These are phyloP conservation scores for Sycophila texana DNA, from an alignment of 2,888 invertebrate genomes.

Conservation along the genomic window DNA sequence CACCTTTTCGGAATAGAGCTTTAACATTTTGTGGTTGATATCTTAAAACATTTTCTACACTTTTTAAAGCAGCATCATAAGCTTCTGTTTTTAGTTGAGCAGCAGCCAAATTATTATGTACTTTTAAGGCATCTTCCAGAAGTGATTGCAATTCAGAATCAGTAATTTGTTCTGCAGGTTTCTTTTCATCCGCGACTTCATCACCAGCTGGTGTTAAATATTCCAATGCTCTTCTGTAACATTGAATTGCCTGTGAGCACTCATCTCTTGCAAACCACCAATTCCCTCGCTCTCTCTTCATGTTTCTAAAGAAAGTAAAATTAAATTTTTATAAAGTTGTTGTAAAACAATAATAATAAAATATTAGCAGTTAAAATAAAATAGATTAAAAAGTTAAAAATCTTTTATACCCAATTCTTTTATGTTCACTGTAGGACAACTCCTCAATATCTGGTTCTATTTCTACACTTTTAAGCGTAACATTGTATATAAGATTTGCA, in stretches of 20 bases:
- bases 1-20: conserved; percentile 91
- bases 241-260: conserved; percentile 87
- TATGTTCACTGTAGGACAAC: conserved; percentile 82
- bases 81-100: conserved; percentile 93
- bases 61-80: conserved; percentile 89
- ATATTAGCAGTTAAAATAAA: neutral
- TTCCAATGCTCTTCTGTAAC: conserved; percentile 90
- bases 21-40: conserved; percentile 93
- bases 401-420: conserved; percentile 83
- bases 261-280: conserved; percentile 93
- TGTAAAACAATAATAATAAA: neutral
- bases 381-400: neutral
- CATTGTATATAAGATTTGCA: conserved; percentile 82
- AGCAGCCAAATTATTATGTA: conserved; percentile 94
- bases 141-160: conserved; percentile 81
- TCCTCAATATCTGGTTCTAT: conserved; percentile 83
- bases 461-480: conserved; percentile 83
- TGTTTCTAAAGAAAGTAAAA: conserved; percentile 76
- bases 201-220: conserved; percentile 86
- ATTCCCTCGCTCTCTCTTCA: conserved; percentile 91
- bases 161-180: conserved; percentile 71
- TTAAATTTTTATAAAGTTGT: conserved; percentile 33
- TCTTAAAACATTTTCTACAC: conserved; percentile 88
- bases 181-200: conserved; percentile 77
- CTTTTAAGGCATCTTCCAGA: conserved; percentile 87